Conservation (phyloP, 2,113 vertebrate species). For the Uria aalge region DNA sequence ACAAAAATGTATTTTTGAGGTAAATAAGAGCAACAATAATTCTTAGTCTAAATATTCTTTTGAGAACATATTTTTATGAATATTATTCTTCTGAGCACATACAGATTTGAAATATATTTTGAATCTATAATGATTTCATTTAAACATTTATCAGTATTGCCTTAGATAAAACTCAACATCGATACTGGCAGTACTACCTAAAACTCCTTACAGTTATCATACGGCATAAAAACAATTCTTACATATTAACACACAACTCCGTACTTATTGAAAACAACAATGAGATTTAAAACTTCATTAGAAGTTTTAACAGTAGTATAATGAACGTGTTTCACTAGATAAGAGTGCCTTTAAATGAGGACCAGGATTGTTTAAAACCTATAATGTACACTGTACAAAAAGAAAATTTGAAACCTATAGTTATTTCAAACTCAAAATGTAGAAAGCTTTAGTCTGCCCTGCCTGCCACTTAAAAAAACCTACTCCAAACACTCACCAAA, state of each 20-base stretch:
- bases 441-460: background rate
- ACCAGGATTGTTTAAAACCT: background rate
- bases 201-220: background rate
- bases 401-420: background rate
- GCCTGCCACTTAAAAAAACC: background rate
- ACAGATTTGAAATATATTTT: background rate
- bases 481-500: background rate
- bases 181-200: background rate
- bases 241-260: background rate
- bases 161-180: background rate
- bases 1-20: background rate
- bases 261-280: background rate
- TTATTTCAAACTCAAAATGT: background rate
- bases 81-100: background rate
- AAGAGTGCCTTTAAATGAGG: background rate
- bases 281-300: background rate
- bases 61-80: background rate
- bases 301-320: background rate
- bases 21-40: background rate
- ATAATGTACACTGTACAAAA: fast-evolving
- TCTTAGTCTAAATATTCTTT: background rate
- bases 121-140: background rate
- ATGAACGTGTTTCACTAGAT: background rate
- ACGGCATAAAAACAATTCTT: background rate
- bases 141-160: background rate